Evolutionary conservation across 1,140 invertebrate species (phyloP).

Genomic region (Metopolophium dirhodum): DNA sequence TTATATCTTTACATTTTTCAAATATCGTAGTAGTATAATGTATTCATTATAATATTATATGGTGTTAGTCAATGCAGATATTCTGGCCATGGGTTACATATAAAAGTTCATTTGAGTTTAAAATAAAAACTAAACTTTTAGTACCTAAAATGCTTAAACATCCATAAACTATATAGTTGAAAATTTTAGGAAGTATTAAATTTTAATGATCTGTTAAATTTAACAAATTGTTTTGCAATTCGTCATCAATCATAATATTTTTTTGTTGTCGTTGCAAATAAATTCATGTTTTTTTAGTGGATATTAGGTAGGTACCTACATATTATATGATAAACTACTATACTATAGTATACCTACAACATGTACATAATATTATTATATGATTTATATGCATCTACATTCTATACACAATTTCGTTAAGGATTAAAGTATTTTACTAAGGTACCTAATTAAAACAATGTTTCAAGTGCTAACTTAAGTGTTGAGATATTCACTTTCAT

Average conservation of each 20-base stretch:
- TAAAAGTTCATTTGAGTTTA: neutral
- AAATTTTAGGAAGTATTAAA: neutral
- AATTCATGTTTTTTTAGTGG: neutral
- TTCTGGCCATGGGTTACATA: neutral
- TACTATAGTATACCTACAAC: neutral
- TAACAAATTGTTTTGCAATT: neutral
- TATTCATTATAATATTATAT: too few relatives aligned
- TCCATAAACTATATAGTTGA: neutral
- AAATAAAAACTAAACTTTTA: neutral
- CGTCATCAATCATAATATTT: neutral
- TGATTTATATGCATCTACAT: neutral
- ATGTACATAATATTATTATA: neutral
- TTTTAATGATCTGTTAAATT: neutral
- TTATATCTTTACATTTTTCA: neutral
- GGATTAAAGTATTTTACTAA: neutral
- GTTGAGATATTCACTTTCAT: neutral
- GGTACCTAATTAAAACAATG: neutral
- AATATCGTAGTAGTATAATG: neutral
- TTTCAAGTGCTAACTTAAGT: neutral
- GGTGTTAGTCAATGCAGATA: neutral
- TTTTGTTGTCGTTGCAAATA: neutral
- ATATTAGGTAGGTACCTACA: neutral
- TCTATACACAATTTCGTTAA: neutral
- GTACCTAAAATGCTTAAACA: neutral
- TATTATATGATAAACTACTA: too few relatives aligned